Evolutionary conservation across 1,140 invertebrate species (phyloP).

Genomic region (Mylabris phalerata): DNA sequence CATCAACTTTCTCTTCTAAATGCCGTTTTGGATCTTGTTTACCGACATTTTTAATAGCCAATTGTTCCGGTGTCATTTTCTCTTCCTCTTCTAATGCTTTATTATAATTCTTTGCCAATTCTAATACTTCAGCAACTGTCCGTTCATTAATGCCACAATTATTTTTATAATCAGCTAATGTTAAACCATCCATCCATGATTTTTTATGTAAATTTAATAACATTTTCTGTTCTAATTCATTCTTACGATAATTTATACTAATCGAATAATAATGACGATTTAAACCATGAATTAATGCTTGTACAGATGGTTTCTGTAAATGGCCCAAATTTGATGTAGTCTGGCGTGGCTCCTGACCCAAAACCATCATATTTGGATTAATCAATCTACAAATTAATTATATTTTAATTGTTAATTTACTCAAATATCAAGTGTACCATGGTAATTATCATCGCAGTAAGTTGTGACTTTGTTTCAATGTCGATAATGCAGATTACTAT

Average conservation of each 20-base stretch:
- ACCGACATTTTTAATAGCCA: conserved; percentile 99
- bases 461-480: too few relatives aligned
- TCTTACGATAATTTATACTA: conserved; percentile 99
- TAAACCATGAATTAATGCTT: conserved; percentile 97
- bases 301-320: conserved; percentile 98
- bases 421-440: too few relatives aligned
- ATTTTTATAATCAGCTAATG: conserved; percentile 88
- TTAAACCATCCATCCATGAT: conserved; percentile 98
- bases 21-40: conserved; percentile 99
- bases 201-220: conserved; percentile 97
- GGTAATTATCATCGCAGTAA: too few relatives aligned
- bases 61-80: conserved; percentile 99
- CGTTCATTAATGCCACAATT: conserved; percentile 89
- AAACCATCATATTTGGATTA: conserved; percentile 98
- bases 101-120: conserved; percentile 97
- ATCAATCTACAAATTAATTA: conserved; percentile 54
- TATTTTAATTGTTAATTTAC: too few relatives aligned
- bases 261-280: conserved; percentile 99
- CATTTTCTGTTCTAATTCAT: conserved; percentile 99
- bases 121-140: conserved; percentile 93
- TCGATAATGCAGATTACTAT: too few relatives aligned
- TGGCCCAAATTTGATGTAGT: conserved; percentile 99
- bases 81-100: conserved; percentile 99
- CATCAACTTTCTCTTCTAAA: conserved; percentile 97
- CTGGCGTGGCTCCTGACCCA: conserved; percentile 97